These are phyloP conservation scores for Atopsyche davidsoni DNA, from an alignment of 1,140 invertebrate species.

Conservation along the genomic window DNA sequence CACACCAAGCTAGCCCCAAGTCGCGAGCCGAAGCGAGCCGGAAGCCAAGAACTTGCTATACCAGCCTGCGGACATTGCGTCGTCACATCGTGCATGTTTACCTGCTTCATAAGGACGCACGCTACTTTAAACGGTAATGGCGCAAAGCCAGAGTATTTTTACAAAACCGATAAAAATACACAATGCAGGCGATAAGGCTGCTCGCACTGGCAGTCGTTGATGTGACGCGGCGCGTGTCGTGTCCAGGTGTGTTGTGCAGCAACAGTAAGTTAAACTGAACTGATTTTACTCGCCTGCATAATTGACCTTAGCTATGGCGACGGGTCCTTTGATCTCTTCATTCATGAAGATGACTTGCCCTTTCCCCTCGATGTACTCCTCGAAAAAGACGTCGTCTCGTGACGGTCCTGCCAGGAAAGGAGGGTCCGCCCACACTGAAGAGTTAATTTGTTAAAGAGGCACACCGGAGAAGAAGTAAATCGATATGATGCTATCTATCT, in stretches of 20 bases:
- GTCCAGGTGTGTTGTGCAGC: too few relatives aligned
- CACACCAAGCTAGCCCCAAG: too few relatives aligned
- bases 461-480: too few relatives aligned
- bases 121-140: background rate
- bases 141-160: background rate
- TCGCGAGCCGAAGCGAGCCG: too few relatives aligned
- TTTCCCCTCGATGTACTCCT: conserved; percentile 32
- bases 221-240: too few relatives aligned
- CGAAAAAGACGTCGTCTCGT: conserved; percentile 10
- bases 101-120: too few relatives aligned
- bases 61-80: too few relatives aligned
- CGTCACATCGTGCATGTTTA: too few relatives aligned
- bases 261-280: background rate
- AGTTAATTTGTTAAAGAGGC: too few relatives aligned
- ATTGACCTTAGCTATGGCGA: conserved; percentile 42
- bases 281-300: conserved; percentile 36
- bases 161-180: background rate
- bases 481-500: too few relatives aligned
- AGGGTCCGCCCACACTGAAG: conserved; percentile 3
- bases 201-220: too few relatives aligned
- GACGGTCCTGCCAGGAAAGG: conserved; percentile 1
- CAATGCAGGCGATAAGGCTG: background rate
- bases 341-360: conserved; percentile 40
- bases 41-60: too few relatives aligned
- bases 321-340: conserved; percentile 41